Conservation (phyloP, 2,888 invertebrate genomes). For the Dorcus parallelipipedus region DNA sequence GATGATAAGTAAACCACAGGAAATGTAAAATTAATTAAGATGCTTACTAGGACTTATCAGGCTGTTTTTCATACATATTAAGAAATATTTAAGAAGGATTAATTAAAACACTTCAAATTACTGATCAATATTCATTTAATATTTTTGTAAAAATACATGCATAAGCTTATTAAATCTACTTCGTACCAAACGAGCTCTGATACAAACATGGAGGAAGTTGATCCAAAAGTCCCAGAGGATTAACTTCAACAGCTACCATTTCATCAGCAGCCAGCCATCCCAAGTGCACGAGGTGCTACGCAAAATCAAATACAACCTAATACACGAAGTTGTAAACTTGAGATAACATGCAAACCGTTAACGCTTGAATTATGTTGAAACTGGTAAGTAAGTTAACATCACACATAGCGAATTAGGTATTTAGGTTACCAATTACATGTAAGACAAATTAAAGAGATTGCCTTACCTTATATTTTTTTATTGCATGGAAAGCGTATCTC, state of each 20-base stretch:
- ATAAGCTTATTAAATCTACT: conserved; percentile 30
- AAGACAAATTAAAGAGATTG: too few relatives aligned
- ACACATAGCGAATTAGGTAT: too few relatives aligned
- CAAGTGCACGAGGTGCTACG: conserved; percentile 72
- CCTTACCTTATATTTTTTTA: too few relatives aligned
- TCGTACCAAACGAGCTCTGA: conserved; percentile 62
- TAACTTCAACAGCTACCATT: conserved; percentile 73
- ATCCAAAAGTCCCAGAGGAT: conserved; percentile 65
- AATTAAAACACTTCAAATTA: neutral
- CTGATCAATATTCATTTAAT: neutral
- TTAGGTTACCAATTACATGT: too few relatives aligned
- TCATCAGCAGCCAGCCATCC: conserved; percentile 67
- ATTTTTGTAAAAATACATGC: neutral
- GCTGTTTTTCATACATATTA: neutral
- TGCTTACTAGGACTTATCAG: too few relatives aligned
- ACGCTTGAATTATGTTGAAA: neutral
- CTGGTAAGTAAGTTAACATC: too few relatives aligned
- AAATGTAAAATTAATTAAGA: too few relatives aligned
- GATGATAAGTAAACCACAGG: too few relatives aligned
- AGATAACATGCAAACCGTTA: neutral
- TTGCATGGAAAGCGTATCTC: too few relatives aligned
- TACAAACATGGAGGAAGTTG: conserved; percentile 69
- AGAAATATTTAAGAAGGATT: neutral
- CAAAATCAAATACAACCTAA: conserved; percentile 29
- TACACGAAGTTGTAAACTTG: neutral